Base-by-base conservation (phyloP, 1,140 invertebrate genomes). In the Ruditapes philippinarum region DNA sequence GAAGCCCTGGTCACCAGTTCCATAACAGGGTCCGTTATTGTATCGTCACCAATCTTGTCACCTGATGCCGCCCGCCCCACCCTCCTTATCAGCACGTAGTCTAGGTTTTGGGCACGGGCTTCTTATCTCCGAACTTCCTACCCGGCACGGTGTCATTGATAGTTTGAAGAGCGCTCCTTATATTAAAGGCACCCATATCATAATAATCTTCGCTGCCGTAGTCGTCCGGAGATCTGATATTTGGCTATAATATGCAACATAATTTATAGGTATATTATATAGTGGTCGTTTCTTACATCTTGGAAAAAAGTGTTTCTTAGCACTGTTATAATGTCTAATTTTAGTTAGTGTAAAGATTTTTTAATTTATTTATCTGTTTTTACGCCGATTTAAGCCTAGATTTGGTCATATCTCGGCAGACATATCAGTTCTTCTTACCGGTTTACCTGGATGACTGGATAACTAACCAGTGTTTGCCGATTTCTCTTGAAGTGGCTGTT, bases 1-100 rank as follows among this genome's bases (percentile, higher is more conserved):
- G n/a, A n/a, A n/a, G 79, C 65, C 49, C 79, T 62, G 1, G 79
- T 81, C 0, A 81, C 79, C 5, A 81, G 36, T 11, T 81, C 79
- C 79, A 81, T 81, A 25, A 81, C 57, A 14, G 54, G 79, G 33
- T 81, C 79, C 5, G 22, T 14, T 0, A 11, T 31, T 1, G 17
- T 33, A 14, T 49, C 40, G 7, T 74, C 70, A 11, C 25, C 70
- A 49, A 5, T 45, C 1, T 14, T 45, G 17, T 49, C 25, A 28
- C 40, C 70, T n/a, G 4, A 7, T 14, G 1, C 5, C 7, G 22
- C 4, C 33, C 14, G 7, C 7, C 0, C 25, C 25, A 3, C 33
- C 17, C 9, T 74, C 38, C 25, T 22, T 22, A 7, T 5, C 22
- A 45, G 11, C 40, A 40, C 17, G 49, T 2, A 14, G 70, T 22